phyloP scores from a whole-genome alignment of 2,797 vertebrate species.

The Leptoclinus maculatus region DNA sequence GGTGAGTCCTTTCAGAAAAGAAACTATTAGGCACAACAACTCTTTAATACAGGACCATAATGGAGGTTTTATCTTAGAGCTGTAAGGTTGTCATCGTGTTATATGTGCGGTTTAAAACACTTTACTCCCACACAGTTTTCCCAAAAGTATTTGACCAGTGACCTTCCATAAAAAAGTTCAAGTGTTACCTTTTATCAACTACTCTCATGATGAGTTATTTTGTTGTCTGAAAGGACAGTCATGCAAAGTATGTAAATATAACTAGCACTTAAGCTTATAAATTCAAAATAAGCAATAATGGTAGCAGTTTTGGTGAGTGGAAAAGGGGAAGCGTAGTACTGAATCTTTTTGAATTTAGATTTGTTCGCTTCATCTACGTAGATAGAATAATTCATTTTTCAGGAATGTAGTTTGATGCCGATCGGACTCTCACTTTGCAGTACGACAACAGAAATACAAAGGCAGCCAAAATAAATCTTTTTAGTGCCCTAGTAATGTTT shows the following conservation, averaged over 20 bases:
- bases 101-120: neutral
- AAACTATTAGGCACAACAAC: neutral
- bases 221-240: neutral
- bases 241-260: neutral
- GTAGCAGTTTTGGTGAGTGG: neutral
- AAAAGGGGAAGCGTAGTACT: neutral
- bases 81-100: neutral
- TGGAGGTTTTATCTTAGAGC: neutral
- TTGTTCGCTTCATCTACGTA: neutral
- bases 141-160: neutral
- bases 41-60: neutral
- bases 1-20: slow-evolving; percentile 74
- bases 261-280: neutral
- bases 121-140: neutral
- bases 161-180: neutral
- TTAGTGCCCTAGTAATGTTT: neutral
- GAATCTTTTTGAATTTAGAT: neutral
- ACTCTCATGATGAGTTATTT: neutral
- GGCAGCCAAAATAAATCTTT: neutral
- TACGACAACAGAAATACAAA: slow-evolving; percentile 1
- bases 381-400: neutral
- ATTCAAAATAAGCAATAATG: neutral
- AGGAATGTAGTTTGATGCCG: neutral
- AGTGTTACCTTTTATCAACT: neutral
- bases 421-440: neutral